Base-by-base conservation (phyloP, 1,140 invertebrate genomes). In the Monochamus saltuarius region DNA sequence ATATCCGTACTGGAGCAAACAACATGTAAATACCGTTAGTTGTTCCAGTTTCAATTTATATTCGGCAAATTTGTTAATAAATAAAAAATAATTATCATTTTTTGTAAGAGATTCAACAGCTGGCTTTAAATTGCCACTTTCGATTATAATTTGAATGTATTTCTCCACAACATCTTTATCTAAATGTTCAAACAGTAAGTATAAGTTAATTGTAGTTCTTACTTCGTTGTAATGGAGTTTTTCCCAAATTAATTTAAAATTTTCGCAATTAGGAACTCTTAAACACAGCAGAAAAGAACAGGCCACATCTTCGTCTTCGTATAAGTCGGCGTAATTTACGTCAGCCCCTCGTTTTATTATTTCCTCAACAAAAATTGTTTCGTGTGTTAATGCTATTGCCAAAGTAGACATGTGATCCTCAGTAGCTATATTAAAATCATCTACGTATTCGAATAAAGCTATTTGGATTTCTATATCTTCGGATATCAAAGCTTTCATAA, bases 171-270 rank as follows among this genome's bases (percentile, higher is more conserved):
- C 45, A 11, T 55, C 22, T 10, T 16, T 16, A 34, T 55, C 54
- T 8, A 56, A 29, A 6, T 22, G 10, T 13, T 35, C 13, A 36
- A n/a, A 13, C 11, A 64, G 8, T 19, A 40, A 19, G 17, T 38
- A 22, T 35, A 61, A 54, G 16, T 40, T 54, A 37, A 53, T 46
- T 7, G 16, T 34, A 17, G 16, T 34, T 46, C 40, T 8, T 22
- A 56, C 13, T 22, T 54, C 35, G 10, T 62, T 19, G 16, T 55
- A 40, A 29, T 54, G 35, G 34, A 61, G 45, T 36, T 59, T 29
- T 11, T 51, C 55, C 64, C 64, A 65, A 47, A 65, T 47, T 37
- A 65, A 14, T 43, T 49, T 49, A 39, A 65, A 61, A 17, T 65
- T 59, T 14, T 55, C 22, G 7, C 38, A 14, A 43, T 62, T 58